Conservation (phyloP, 2,888 invertebrate genomes). For the Isoperla grammatica region DNA sequence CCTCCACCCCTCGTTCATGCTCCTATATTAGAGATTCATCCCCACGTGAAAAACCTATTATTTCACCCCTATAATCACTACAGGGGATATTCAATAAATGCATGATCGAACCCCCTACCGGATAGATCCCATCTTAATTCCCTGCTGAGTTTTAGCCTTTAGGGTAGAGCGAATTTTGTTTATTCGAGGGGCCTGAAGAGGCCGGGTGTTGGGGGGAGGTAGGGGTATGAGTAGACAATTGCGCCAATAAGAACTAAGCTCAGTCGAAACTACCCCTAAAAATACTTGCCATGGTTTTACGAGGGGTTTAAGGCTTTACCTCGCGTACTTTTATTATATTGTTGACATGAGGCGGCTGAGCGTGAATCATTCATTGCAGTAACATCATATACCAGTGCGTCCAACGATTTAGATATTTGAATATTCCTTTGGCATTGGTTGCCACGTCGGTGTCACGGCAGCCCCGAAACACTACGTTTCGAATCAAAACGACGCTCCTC, state of each 20-base stretch:
- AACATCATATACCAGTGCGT: too few species aligned
- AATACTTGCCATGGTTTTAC: background rate
- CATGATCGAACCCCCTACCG: constrained; percentile 16
- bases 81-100: constrained; percentile 24
- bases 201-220: constrained; percentile 2
- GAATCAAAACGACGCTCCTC: too few species aligned
- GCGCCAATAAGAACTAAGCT: constrained; percentile 24
- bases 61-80: constrained; percentile 26
- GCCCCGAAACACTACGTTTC: too few species aligned
- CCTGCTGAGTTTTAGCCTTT: constrained; percentile 24
- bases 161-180: constrained; percentile 13
- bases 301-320: too few species aligned
- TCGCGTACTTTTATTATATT: too few species aligned
- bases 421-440: too few species aligned
- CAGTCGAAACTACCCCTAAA: constrained; percentile 16
- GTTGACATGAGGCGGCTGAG: too few species aligned
- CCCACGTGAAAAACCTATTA: constrained; percentile 23
- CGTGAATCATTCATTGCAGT: too few species aligned
- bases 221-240: constrained; percentile 22
- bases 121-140: constrained; percentile 24
- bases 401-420: too few species aligned
- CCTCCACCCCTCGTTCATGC: too few species aligned
- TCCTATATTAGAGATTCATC: constrained; percentile 22
- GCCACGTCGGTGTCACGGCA: too few species aligned
- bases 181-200: constrained; percentile 1